Percentiles rank a stretch among this genome's conserved stretches.
These are phyloP conservation scores for Meteorus cinctellus DNA, from an alignment of 2,888 invertebrate genomes.

Conservation along the genomic window DNA sequence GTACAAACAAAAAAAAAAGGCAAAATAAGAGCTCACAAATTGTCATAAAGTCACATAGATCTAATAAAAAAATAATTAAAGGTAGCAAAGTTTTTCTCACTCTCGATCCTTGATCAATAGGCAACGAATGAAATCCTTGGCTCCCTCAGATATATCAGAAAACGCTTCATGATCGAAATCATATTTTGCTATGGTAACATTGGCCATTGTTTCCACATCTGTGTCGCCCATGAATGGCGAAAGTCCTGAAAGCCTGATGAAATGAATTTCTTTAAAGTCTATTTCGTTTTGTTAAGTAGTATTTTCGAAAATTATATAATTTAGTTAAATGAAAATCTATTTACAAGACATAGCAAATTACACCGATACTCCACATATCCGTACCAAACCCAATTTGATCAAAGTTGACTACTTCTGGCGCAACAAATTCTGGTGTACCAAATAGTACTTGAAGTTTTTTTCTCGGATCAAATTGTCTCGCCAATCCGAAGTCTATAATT, in stretches of 20 bases:
- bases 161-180: constrained; percentile 99
- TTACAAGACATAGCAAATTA: constrained; percentile 98
- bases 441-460: constrained; percentile 95
- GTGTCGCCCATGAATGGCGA: constrained; percentile 99
- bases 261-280: constrained; percentile 6
- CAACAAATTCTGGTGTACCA: constrained; percentile 99
- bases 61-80: background rate
- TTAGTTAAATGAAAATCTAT: constrained; percentile 72
- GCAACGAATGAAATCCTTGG: constrained; percentile 95
- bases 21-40: too few species aligned
- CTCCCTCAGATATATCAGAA: constrained; percentile 93
- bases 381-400: constrained; percentile 96
- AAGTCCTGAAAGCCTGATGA: constrained; percentile 88
- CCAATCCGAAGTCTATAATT: constrained; percentile 98
- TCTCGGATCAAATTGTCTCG: constrained; percentile 91
- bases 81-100: constrained; percentile 77
- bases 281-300: background rate
- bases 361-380: constrained; percentile 99
- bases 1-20: too few species aligned
- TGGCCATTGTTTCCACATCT: constrained; percentile 98
- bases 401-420: constrained; percentile 99
- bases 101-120: constrained; percentile 93
- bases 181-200: constrained; percentile 96
- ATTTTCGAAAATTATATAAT: background rate
- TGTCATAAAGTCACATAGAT: background rate